Base-by-base conservation (phyloP, 2,113 vertebrate genomes). In the Atlantisia rogersi region DNA sequence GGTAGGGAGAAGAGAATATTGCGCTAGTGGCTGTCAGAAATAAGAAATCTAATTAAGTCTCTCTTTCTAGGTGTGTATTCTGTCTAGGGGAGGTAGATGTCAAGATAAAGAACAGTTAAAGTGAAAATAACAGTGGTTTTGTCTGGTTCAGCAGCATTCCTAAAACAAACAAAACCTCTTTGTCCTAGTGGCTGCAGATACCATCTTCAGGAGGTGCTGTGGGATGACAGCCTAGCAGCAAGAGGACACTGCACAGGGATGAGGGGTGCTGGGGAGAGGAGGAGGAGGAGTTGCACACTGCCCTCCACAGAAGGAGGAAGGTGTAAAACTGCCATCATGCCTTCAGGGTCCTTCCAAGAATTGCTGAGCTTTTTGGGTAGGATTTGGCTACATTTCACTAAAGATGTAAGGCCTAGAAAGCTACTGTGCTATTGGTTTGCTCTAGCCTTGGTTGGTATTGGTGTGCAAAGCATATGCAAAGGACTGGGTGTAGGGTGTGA, bases 211-310 rank as follows among this genome's bases (percentile, higher is more conserved):
- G 29, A 75, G 37, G 26, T 29, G 32, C 75, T n/a, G 21, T 12
- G 60, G 60, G 35, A 1, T 15, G 65, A 11, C 56, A 70, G 26
- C 3, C 6, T 28, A 44, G 63, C 58, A 35, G 39, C 58, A 59
- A 53, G 35, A 29, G 5, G 26, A 15, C 17, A 2, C 15, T 3
- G 20, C 1, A 25, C 20, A 63, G 79, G 0, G 0, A 8, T 11
- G 32, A 18, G 29, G 19, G 31, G 5, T 18, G 13, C 7, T 39
- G 50, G 37, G 26, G 14, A 42, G 35, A 10, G 1, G 0, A 3
- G 6, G 22, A 74, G 52, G 39, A 32, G 22, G 53, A 64, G 12
- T 0, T 40, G 21, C 1, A 2, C 24, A 12, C 17, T 2, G 1
- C 8, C 16, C 26, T 18, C 13, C 16, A 4, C 35, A 44, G 32